Percentiles rank a stretch among this genome's conserved stretches.
Evolutionary conservation across 2,888 invertebrate species (phyloP).

Genomic region (Agapostemon virescens): DNA sequence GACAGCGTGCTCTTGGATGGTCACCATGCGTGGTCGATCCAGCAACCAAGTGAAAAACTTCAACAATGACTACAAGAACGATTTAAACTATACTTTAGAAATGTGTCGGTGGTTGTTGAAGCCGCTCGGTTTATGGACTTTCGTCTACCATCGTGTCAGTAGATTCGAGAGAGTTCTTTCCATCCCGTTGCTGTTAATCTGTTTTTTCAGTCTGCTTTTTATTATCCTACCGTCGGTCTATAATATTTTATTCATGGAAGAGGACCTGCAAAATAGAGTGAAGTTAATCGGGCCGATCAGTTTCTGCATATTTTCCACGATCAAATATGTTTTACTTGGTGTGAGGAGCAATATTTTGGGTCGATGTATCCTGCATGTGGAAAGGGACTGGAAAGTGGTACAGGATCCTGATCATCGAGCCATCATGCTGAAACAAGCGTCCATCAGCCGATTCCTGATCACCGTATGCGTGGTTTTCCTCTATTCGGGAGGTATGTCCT

Average conservation of each 20-base stretch:
- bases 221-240: constrained; percentile 50
- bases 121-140: constrained; percentile 68
- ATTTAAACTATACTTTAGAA: constrained; percentile 54
- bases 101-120: constrained; percentile 66
- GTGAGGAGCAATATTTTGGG: constrained; percentile 9
- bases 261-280: constrained; percentile 32
- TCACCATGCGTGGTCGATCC: constrained; percentile 38
- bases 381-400: constrained; percentile 61
- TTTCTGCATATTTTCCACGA: constrained; percentile 62
- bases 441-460: background rate
- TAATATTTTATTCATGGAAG: constrained; percentile 28
- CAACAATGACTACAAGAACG: constrained; percentile 10
- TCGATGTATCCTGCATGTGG: constrained; percentile 61
- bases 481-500: constrained; percentile 46
- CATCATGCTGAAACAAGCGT: constrained; percentile 42
- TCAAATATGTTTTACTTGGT: constrained; percentile 65
- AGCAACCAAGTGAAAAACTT: background rate
- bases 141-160: background rate
- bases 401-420: constrained; percentile 41
- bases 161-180: background rate
- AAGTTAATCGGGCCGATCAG: constrained; percentile 65
- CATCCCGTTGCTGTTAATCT: constrained; percentile 1
- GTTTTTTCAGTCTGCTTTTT: constrained; percentile 38
- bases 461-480: constrained; percentile 12
- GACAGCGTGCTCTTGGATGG: background rate